Evolutionary conservation across 1,140 invertebrate genomes (phyloP), one percentile per base, ranked within the genome.

Genomic region (Drosophila murphyi): DNA sequence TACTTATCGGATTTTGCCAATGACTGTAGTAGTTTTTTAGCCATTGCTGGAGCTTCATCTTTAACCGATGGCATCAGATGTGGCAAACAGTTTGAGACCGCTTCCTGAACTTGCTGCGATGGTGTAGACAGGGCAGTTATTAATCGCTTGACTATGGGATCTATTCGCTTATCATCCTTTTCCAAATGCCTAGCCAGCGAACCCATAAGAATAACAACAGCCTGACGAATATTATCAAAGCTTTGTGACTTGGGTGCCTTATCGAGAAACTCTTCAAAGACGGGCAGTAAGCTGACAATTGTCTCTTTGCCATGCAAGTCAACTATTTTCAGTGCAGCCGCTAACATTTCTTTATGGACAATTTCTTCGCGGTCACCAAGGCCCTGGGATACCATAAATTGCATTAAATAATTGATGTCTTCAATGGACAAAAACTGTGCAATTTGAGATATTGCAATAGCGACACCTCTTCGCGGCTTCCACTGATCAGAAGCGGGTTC

Each of bases 61-160:
- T 97, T 97, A 3, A 99, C 96, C 0, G 97, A 97, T 5, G 97
- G 97, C 45, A 99, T 97, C 35, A 99, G 93, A 82, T 97, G 96
- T 2, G 98, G 98, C 43, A 99, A 93, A 92, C 98, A 99, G 92
- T 98, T 98, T 34, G 98, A 97, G 0, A 99, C 98, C 1, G 98
- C 97, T 94, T 99, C 98, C 95, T 99, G 98, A 1, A 99, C 98
- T 94, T 97, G 96, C 92, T 99, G 98, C 34, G 98, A 99, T 6
- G 99, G 98, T 41, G 98, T 99, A 4, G 97, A 97, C 0, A 99
- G 93, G 3, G 98, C 97, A 71, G 96, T 95, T 43, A 99, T 95
- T 35, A 99, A 93, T 82, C 98, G 95, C 75, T 95, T 95, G 10
- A 99, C 96, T 80, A 99, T 99, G 2, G 98, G 98, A 90, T 97